Evolutionary conservation across 2,797 vertebrate genomes (phyloP).

Genomic region (Sebastes hubbsi): DNA sequence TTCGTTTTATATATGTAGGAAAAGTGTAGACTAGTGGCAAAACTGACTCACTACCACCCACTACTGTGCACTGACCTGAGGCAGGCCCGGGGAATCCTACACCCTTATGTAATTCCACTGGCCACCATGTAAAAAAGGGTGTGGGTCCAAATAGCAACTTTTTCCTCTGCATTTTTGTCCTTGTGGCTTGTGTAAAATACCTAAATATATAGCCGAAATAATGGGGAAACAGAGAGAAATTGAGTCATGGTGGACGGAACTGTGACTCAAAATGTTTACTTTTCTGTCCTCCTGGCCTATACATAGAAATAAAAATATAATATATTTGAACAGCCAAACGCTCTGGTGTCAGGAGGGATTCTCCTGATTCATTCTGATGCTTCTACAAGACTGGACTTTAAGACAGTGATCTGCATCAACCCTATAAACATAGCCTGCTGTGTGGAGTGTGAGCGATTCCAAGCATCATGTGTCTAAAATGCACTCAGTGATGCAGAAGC

Average conservation of each 20-base stretch:
- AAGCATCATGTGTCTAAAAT: neutral
- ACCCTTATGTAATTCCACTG: neutral
- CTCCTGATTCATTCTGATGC: neutral
- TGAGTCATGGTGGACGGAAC: neutral
- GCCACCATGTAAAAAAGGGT: slow-evolving; percentile 18
- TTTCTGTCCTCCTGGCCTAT: neutral
- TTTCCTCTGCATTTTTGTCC: slow-evolving; percentile 12
- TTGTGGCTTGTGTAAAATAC: slow-evolving; percentile 7
- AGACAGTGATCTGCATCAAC: neutral
- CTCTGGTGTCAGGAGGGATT: neutral
- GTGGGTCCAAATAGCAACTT: slow-evolving; percentile 7
- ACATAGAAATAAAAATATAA: neutral
- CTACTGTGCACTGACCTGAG: neutral
- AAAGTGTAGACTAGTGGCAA: neutral
- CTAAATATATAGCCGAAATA: neutral
- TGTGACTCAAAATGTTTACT: neutral
- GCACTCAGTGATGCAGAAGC: slow-evolving; percentile 14
- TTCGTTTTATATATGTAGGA: neutral
- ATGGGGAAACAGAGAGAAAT: neutral
- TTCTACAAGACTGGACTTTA: neutral
- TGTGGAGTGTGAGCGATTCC: neutral
- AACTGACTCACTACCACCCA: slow-evolving; percentile 1
- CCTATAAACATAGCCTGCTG: neutral
- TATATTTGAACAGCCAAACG: neutral
- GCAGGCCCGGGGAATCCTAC: neutral